Base-by-base conservation (phyloP, 1,140 invertebrate species). In the Ceratina japonica region DNA sequence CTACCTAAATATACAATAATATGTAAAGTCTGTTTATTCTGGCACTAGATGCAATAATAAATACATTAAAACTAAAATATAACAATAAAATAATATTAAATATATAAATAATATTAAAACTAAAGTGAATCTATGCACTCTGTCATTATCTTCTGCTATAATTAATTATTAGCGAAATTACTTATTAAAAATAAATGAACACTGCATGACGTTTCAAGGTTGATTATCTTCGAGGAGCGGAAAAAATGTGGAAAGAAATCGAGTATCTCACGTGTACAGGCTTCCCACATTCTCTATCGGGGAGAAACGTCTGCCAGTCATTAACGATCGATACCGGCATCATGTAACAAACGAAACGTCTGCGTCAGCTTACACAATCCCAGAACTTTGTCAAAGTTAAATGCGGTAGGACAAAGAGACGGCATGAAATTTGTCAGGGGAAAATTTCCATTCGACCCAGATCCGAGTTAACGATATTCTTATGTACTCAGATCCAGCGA, bases 381-480 rank as follows among this genome's bases (percentile, higher is more conserved):
- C 18, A 10, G 22, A 59, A 59, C 64, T 59, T 75, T 49, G 59
- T 75, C 62, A 51, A 56, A 65, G 54, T 27, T 59, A 31, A 56
- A 69, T 62, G 20, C 49, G 75, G 24, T 51, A 15, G 66, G 68
- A 62, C 70, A 62, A 68, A 65, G 7, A 2, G 18, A 52, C 16
- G 68, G 31, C 71, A 77, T 62, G 44, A 24, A 70, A 77, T 71
- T 77, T 77, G 16, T 62, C 68, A 37, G 52, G 49, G 7, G 69
- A 64, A 79, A 58, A 73, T 65, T 79, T 63, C 69, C 49, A 65
- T 54, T 56, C 75, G 59, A 78, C 68, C 75, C 16, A 63, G 22
- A 74, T 74, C 7, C 52, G 15, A 44, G 10, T 15, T 31, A 37
- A 79, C n/a, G 63, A 27, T 4, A 15, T 24, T 58, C 16, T 64